Base-by-base conservation (phyloP, 1,140 invertebrate species). In the Lepidurus packardi region DNA sequence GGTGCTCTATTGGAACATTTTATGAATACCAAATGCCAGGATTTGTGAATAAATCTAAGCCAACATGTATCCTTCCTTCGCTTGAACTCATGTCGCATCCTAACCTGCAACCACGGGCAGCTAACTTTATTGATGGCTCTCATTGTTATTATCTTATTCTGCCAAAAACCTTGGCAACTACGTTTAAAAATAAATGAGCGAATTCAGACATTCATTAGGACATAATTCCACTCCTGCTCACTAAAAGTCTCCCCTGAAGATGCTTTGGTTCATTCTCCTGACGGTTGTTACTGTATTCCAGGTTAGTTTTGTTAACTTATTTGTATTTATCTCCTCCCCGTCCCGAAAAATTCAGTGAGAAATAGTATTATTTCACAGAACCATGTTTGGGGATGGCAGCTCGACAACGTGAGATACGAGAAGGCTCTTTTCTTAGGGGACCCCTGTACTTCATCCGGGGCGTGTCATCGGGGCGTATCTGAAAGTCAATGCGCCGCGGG, bases 401-500 rank as follows among this genome's bases (percentile, higher is more conserved):
- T 2, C 25, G 34, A 34, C 34, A 4, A 34, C 34, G 34, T 34
- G 53, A 65, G 53, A 21, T 13, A 65, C 53, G 53, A 65, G 53
- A 13, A 65, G 10, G 53, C 73, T 41, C 73, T 25, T n/a, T 44
- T 73, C 73, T 45, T 78, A 11, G 78, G 78, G 11, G 78, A 78
- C 45, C 43, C 78, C 7, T 78, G 78, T 25, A 43, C 41, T 73
- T 78, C 78, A 5, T 73, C 65, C 75, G 78, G n/a, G 9, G 16
- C 78, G 6, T 78, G 78, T 25, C 73, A 73, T 1, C 78, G 44
- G 7, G 78, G 75, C 25, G 25, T 65, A 16, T 25, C 43, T 11
- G 76, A 76, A 25, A 78, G 79, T 42, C 25, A 74, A 43, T 80
- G 79, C n/a, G 24, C 43, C 13, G 41, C 75, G 21, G 77, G 77